These are phyloP conservation scores for Galerucella pusilla DNA, from an alignment of 2,888 invertebrate species.

Conservation along the genomic window DNA sequence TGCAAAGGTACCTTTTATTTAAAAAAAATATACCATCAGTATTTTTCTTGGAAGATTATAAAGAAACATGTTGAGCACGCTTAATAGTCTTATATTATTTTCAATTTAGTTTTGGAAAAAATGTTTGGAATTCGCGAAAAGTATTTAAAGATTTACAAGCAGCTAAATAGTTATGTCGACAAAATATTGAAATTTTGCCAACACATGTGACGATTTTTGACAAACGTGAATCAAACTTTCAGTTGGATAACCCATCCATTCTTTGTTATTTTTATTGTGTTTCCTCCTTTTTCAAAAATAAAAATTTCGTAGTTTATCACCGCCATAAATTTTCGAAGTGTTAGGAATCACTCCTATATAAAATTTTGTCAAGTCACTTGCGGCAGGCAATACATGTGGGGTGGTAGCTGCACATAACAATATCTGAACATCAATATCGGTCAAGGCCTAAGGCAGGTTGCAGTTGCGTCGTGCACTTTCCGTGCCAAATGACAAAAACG, in stretches of 20 bases:
- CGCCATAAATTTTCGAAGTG: background rate
- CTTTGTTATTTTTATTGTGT: conserved; percentile 4
- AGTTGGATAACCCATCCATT: background rate
- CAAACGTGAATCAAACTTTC: background rate
- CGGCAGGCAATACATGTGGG: too few relatives aligned
- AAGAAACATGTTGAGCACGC: background rate
- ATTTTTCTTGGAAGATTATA: too few relatives aligned
- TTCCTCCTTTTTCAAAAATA: conserved; percentile 1
- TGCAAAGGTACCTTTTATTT: too few relatives aligned
- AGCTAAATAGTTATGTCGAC: background rate
- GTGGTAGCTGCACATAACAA: too few relatives aligned
- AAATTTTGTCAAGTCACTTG: too few relatives aligned
- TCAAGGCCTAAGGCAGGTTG: too few relatives aligned
- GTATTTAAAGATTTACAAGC: conserved; percentile 6
- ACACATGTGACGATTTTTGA: conserved; percentile 1
- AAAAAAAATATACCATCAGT: too few relatives aligned
- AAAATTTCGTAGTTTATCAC: background rate
- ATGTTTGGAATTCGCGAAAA: background rate
- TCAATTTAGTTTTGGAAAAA: background rate
- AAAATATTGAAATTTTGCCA: conserved; percentile 5
- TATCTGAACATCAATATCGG: too few relatives aligned
- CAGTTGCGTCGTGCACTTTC: too few relatives aligned
- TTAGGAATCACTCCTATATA: too few relatives aligned
- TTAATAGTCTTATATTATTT: background rate
- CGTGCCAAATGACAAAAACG: too few relatives aligned